phyloP scores from a whole-genome alignment of 2,888 invertebrate species.

The Acronicta aceris region DNA sequence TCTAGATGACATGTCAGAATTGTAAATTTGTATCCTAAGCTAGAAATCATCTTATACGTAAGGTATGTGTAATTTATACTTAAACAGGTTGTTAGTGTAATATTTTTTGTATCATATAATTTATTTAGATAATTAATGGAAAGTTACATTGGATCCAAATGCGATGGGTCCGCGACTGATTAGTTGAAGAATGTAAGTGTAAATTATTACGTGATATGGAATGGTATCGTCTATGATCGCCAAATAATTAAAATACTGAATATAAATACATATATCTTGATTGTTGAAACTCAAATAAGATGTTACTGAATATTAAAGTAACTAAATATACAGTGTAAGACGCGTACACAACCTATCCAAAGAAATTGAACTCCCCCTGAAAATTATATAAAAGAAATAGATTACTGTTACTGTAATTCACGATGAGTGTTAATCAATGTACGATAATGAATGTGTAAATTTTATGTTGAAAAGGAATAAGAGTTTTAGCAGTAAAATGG shows the following conservation, averaged over 20 bases:
- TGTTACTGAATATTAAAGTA: slow-evolving; percentile 70
- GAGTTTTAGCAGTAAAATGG: slow-evolving; percentile 79
- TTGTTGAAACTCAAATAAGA: slow-evolving; percentile 81
- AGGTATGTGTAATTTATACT: slow-evolving; percentile 78
- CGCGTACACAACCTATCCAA: slow-evolving; percentile 68
- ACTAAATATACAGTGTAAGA: slow-evolving; percentile 54
- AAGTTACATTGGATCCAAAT: slow-evolving; percentile 85
- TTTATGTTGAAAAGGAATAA: slow-evolving; percentile 79
- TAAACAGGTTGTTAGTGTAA: slow-evolving; percentile 81
- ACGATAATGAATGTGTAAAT: slow-evolving; percentile 83
- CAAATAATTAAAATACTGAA: slow-evolving; percentile 84
- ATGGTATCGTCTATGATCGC: slow-evolving; percentile 86
- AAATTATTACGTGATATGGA: slow-evolving; percentile 85
- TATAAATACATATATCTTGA: slow-evolving; percentile 72
- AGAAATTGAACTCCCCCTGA: slow-evolving; percentile 71
- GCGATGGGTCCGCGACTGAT: slow-evolving; percentile 86
- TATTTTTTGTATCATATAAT: slow-evolving; percentile 89
- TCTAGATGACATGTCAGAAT: slow-evolving; percentile 72
- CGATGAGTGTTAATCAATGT: slow-evolving; percentile 83
- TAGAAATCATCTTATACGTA: slow-evolving; percentile 75
- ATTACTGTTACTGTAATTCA: slow-evolving; percentile 70
- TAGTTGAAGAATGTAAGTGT: slow-evolving; percentile 87
- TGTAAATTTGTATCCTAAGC: slow-evolving; percentile 75
- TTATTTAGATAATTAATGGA: slow-evolving; percentile 86
- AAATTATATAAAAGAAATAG: slow-evolving; percentile 61